A percentile compares a stretch with the other conserved stretches of the same genome.
Conservation (phyloP, 2,797 vertebrate species). For the Microctenopoma stevenorrisi region DNA sequence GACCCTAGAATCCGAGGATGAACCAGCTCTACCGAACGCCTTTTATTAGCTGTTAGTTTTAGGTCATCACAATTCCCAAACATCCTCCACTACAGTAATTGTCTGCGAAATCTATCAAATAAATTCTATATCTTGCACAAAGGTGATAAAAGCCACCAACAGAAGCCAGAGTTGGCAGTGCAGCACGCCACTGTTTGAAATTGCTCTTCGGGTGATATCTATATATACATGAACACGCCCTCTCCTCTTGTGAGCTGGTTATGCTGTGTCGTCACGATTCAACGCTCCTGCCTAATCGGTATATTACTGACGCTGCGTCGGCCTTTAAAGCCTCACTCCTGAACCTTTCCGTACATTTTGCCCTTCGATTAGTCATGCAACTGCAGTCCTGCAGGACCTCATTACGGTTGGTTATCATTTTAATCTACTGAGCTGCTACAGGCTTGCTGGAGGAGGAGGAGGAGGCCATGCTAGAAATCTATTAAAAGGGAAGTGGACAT, state of each 20-base stretch:
- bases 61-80: not conserved
- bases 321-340: conserved; percentile 42
- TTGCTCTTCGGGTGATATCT: conserved; percentile 32
- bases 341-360: conserved; percentile 58
- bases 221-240: conserved; percentile 2
- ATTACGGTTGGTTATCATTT: conserved; percentile 79
- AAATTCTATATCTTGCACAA: conserved; percentile 14
- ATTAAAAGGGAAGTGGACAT: conserved; percentile 72
- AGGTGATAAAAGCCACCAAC: conserved; percentile 35
- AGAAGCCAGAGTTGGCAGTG: conserved; percentile 24
- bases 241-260: conserved; percentile 18
- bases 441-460: conserved; percentile 50
- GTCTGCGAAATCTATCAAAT: not conserved
- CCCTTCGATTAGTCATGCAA: conserved; percentile 74
- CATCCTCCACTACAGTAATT: not conserved
- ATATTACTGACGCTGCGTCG: conserved; percentile 22
- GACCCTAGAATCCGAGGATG: too few relatives aligned
- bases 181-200: conserved; percentile 37
- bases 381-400: conserved; percentile 76
- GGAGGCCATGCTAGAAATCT: conserved; percentile 66
- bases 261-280: conserved; percentile 37
- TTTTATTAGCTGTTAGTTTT: not conserved
- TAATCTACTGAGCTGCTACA: conserved; percentile 68
- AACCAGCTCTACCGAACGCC: too few relatives aligned
- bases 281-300: conserved; percentile 42